Evolutionary conservation across 2,113 vertebrate genomes (phyloP).

Genomic region (Pangasianodon gigas): DNA sequence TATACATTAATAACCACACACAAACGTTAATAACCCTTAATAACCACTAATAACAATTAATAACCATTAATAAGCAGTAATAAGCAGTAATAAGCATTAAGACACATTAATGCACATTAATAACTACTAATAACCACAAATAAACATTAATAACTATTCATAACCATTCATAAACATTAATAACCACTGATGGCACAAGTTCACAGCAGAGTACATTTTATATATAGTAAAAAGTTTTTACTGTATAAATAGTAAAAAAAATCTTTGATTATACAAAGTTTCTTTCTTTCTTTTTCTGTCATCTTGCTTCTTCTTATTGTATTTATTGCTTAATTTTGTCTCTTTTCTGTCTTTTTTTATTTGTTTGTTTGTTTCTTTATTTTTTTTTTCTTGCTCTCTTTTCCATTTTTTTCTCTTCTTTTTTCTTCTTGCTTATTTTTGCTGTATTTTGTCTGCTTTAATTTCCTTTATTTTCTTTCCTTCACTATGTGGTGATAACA

Average conservation of each 20-base stretch:
- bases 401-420: background rate
- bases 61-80: background rate
- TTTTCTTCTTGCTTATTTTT: background rate
- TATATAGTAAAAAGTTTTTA: too few relatives aligned
- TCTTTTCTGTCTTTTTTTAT: background rate
- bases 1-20: background rate
- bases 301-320: background rate
- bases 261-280: too few relatives aligned
- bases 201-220: too few relatives aligned
- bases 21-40: too few relatives aligned
- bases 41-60: background rate
- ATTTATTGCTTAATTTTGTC: background rate
- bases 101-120: background rate
- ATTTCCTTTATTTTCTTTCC: background rate
- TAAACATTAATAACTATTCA: background rate
- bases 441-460: background rate
- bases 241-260: too few relatives aligned
- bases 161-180: background rate
- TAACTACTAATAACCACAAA: background rate
- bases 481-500: background rate
- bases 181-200: background rate
- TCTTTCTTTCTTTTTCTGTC: background rate
- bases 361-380: too few relatives aligned
- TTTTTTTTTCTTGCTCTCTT: background rate
- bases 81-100: background rate